These are phyloP conservation scores for Pangasius macronema DNA, from an alignment of 2,797 vertebrate species.

Conservation along the genomic window DNA sequence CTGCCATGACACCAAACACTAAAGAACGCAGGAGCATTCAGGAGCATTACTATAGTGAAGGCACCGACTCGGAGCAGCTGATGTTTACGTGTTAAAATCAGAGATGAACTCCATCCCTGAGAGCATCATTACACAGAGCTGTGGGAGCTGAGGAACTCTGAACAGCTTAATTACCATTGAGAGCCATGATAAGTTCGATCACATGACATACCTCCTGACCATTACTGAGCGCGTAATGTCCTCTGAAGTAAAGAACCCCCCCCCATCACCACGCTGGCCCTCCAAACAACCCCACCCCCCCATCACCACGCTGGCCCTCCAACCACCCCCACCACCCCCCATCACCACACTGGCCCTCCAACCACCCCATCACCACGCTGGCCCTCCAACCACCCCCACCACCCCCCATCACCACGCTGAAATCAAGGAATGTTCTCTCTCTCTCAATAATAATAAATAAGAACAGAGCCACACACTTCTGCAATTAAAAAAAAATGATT, in stretches of 20 bases:
- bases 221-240: no score
- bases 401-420: not conserved
- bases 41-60: not conserved
- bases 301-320: not conserved
- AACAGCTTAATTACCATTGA: not conserved
- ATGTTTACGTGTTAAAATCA: not conserved
- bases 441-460: not conserved
- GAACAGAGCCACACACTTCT: not conserved
- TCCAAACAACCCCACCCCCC: not conserved
- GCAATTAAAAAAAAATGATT: not conserved
- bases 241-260: not conserved
- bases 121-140: conserved; percentile 8
- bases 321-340: not conserved
- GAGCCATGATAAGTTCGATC: not conserved
- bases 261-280: no score
- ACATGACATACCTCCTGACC: not conserved
- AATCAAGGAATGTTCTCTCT: not conserved
- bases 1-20: not conserved
- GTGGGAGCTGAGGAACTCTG: not conserved
- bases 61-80: not conserved
- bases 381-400: no score
- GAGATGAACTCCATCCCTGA: not conserved
- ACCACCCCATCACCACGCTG: no score
- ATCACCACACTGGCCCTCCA: no score
- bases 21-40: not conserved